Evolutionary conservation across 1,140 invertebrate species (phyloP).

Genomic region (Matsumurasca onukii): DNA sequence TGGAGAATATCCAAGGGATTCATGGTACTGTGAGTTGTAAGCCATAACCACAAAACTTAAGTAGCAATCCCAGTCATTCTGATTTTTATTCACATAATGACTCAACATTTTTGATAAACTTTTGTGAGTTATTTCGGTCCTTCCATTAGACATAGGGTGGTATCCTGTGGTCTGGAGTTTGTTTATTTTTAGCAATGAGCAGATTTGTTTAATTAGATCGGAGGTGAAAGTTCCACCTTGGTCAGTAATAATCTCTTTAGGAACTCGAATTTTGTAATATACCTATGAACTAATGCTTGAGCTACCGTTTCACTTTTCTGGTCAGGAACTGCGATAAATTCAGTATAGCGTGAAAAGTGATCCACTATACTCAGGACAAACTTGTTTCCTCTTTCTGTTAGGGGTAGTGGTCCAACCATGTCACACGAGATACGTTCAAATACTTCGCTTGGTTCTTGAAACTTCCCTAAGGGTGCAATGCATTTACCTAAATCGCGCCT

Average conservation of each 20-base stretch:
- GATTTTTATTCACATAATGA: not conserved
- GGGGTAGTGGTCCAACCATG: not conserved
- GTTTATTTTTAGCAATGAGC: constrained; percentile 43
- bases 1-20: not conserved
- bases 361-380: not conserved
- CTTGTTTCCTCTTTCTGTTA: not conserved
- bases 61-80: not conserved
- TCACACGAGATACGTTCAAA: not conserved
- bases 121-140: constrained; percentile 37
- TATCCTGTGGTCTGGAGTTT: constrained; percentile 42
- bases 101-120: not conserved
- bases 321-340: not conserved
- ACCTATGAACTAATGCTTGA: not conserved
- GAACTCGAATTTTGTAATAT: constrained; percentile 40
- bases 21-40: not conserved
- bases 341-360: not conserved
- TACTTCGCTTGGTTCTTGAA: not conserved
- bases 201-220: constrained; percentile 40
- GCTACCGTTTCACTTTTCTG: not conserved
- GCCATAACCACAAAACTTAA: not conserved
- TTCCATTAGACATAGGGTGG: constrained; percentile 40
- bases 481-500: not conserved
- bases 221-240: constrained; percentile 43
- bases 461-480: not conserved
- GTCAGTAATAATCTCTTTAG: constrained; percentile 42